A percentile compares a stretch with the other conserved stretches of the same genome.
Conservation (phyloP, 2,113 vertebrate species). For the Pardalotus punctatus region DNA sequence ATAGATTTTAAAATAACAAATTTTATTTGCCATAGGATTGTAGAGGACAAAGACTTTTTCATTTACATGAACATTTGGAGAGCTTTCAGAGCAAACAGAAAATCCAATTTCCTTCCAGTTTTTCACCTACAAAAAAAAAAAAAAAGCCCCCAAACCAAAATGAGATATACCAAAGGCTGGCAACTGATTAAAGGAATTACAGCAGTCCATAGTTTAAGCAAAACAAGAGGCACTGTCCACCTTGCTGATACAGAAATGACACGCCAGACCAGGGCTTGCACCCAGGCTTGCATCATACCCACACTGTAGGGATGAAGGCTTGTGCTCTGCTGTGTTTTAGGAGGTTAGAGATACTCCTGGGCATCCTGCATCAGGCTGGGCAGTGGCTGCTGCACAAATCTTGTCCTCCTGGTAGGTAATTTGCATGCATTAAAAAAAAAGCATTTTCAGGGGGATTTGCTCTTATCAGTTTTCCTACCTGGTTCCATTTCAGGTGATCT, state of each 20-base stretch:
- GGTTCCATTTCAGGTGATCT: background rate
- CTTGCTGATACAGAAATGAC: background rate
- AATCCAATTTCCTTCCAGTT: background rate
- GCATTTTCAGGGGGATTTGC: background rate
- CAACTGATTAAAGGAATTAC: background rate
- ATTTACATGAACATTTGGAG: background rate
- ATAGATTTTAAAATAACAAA: background rate
- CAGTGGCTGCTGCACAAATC: background rate
- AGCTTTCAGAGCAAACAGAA: background rate
- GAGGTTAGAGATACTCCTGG: background rate
- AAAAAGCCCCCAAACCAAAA: background rate
- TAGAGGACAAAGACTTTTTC: background rate
- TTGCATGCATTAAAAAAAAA: background rate
- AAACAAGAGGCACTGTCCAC: background rate
- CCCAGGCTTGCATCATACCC: background rate
- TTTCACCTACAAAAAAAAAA: background rate
- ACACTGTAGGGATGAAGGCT: rapidly evolving
- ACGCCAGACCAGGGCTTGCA: background rate
- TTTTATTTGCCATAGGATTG: background rate
- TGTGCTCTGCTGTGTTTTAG: background rate
- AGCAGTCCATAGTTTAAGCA: background rate
- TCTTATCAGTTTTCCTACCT: background rate
- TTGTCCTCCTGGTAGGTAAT: background rate
- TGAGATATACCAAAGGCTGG: background rate
- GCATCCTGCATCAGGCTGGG: background rate